Percentiles rank a stretch among this genome's conserved stretches.
Conservation (phyloP, 2,113 vertebrate species). For the Tenrec ecaudatus region DNA sequence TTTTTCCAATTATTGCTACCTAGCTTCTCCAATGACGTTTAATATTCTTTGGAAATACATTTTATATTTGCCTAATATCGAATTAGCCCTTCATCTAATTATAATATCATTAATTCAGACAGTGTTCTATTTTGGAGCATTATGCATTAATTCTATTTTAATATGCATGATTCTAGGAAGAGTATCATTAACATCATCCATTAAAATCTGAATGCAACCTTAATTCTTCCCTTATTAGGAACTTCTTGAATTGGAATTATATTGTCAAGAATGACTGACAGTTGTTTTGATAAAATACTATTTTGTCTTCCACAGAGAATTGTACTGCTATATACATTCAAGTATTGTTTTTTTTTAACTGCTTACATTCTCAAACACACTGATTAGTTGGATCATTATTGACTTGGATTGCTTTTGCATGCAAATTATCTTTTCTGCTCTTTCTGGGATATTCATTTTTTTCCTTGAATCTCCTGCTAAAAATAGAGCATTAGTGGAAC, state of each 20-base stretch:
- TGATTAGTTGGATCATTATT: neutral
- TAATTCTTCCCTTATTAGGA: neutral
- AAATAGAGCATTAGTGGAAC: neutral
- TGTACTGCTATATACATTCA: neutral
- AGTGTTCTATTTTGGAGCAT: neutral
- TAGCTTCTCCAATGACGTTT: neutral
- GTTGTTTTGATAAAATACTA: neutral
- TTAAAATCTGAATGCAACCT: constrained; percentile 25
- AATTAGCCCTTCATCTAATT: neutral
- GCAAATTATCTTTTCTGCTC: neutral
- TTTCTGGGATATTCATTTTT: neutral
- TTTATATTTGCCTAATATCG: neutral
- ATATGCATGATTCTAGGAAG: constrained; percentile 10
- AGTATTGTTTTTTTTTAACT: neutral
- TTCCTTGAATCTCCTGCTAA: neutral
- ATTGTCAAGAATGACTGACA: neutral
- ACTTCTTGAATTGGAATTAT: constrained; percentile 9
- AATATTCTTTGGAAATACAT: constrained; percentile 2
- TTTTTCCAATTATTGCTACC: neutral
- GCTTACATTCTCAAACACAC: neutral
- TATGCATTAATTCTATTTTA: neutral
- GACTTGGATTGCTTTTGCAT: neutral
- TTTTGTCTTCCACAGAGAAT: neutral
- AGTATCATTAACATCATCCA: neutral
- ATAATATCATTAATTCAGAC: neutral